phyloP scores from a whole-genome alignment of 2,113 vertebrate genomes.

The Alaudala cheleensis region DNA sequence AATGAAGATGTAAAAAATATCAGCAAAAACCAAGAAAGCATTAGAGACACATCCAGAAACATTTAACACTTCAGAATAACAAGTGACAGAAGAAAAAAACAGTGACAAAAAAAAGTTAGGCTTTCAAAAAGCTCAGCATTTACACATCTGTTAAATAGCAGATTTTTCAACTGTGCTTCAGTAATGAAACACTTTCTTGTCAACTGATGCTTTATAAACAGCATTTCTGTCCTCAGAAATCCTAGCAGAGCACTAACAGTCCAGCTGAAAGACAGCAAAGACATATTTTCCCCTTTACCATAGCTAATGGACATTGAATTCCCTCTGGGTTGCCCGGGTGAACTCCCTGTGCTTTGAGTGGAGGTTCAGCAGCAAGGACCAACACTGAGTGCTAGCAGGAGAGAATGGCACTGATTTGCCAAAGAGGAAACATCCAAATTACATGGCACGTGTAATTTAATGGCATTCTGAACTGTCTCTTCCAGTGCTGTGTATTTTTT shows the following conservation, averaged over 20 bases:
- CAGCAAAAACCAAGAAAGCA: neutral
- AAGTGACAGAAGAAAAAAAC: neutral
- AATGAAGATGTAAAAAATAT: neutral
- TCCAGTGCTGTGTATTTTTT: neutral
- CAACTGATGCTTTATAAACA: neutral
- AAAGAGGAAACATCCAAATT: neutral
- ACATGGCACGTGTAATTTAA: neutral
- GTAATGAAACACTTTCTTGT: neutral
- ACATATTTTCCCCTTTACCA: neutral
- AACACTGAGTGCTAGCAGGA: neutral
- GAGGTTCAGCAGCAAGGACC: neutral
- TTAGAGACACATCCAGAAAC: neutral
- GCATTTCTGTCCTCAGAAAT: neutral
- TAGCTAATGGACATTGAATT: neutral
- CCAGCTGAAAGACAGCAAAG: neutral
- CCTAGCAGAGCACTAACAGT: neutral
- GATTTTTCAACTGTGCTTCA: neutral
- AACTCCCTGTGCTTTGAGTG: neutral
- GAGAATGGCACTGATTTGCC: neutral
- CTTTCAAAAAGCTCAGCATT: neutral
- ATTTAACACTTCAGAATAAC: neutral
- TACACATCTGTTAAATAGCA: neutral
- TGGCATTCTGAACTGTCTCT: neutral
- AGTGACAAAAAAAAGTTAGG: neutral
- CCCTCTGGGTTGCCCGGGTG: neutral